Evolutionary conservation across 2,113 vertebrate genomes (phyloP).

Genomic region (Albula goreensis): DNA sequence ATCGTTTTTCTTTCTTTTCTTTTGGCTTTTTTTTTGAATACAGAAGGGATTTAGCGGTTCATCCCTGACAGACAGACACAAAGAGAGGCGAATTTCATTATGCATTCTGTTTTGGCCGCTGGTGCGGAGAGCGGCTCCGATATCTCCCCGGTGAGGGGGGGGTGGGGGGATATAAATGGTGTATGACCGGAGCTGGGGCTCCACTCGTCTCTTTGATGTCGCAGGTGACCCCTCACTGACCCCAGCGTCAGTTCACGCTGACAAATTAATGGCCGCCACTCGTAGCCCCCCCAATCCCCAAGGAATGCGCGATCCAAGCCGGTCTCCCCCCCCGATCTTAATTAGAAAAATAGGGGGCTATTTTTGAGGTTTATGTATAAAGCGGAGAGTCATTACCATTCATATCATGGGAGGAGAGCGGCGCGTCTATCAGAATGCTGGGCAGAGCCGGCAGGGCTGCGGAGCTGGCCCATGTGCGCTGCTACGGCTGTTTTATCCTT

Average conservation of each 20-base stretch:
- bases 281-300: not conserved
- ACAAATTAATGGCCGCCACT: not conserved
- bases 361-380: not conserved
- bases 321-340: not conserved
- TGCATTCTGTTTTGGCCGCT: not conserved
- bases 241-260: not conserved
- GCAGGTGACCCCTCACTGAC: not conserved
- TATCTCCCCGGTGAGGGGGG: not conserved
- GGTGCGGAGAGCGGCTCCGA: not conserved
- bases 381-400: slow-evolving; percentile 22
- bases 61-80: not conserved
- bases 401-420: slow-evolving; percentile 10
- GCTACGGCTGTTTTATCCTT: not conserved
- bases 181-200: not conserved
- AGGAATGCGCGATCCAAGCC: not conserved
- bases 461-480: not conserved
- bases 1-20: not conserved
- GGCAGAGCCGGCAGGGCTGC: too few relatives aligned
- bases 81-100: not conserved
- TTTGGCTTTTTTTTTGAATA: not conserved
- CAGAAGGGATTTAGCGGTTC: not conserved
- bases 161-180: not conserved
- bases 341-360: slow-evolving; percentile 3
- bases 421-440: slow-evolving; percentile 20
- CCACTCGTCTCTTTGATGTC: slow-evolving; percentile 9